Base-by-base conservation (phyloP, 2,113 vertebrate genomes). In the Rana temporaria region DNA sequence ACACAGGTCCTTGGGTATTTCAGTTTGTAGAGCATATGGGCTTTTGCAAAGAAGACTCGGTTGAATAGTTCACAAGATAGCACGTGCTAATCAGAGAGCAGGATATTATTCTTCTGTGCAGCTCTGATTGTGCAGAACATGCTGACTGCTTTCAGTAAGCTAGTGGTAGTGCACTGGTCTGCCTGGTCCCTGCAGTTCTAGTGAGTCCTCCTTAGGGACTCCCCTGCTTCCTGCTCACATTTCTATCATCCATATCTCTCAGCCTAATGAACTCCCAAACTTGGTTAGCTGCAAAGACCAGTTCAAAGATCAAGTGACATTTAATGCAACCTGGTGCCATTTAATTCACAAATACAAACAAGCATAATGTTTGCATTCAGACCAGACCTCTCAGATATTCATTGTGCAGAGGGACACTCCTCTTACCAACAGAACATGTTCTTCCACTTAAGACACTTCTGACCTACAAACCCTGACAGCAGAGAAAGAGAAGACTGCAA, bases 221-320 rank as follows among this genome's bases (percentile, higher is more conserved):
- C 15, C 22, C 52, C 20, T 38, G 48, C 17, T 65, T 81, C 69
- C 79, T 64, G 69, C 60, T 65, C 48, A 15, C 60, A 66, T 59
- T 38, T 82, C 70, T 26, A 38, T 56, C 53, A 55, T 66, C 59
- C 60, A 72, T 52, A 55, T 56, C 30, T 56, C 26, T 74, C 24
- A 56, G 14, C 4, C 62, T 82, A 74, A 75, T 82, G 71, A 82
- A 74, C 62, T 82, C 71, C 32, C 62, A 67, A 82, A 75, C 32
- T 53, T 74, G 70, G 70, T 66, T 74, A 82, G 18, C 38, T 38
- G 69, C 59, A 65, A 24, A 56, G 60, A 64, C 42, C 60, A 38
- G 60, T 82, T 66, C 70, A 82, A 42, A 82, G 80, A 82, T 82
- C 71, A 62, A 80, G 60, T 75, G 80, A 66, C 80, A 66, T 82